A percentile compares a stretch with the other conserved stretches of the same genome.
phyloP scores from a whole-genome alignment of 1,140 invertebrate species.

The Diplogasteroides magnus region DNA sequence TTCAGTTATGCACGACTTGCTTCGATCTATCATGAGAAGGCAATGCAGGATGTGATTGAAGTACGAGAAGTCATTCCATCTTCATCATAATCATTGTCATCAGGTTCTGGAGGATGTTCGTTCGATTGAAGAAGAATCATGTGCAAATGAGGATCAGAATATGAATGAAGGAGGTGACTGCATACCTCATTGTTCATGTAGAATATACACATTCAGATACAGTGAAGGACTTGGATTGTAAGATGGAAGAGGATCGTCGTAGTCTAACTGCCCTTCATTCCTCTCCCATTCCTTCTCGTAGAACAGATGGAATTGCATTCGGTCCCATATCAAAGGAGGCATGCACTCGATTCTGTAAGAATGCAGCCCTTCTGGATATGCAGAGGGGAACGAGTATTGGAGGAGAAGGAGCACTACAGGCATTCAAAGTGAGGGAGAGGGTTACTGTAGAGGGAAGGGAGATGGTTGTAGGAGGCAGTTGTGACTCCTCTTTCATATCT shows the following conservation, averaged over 20 bases:
- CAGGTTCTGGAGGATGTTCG: background rate
- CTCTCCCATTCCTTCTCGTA: too few species aligned
- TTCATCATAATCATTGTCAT: too few species aligned
- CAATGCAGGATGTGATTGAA: background rate
- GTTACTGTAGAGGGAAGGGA: background rate
- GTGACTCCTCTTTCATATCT: too few species aligned
- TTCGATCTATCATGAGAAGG: background rate
- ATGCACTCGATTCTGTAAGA: slow-evolving; percentile 26
- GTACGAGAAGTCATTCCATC: too few species aligned
- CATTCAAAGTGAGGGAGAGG: too few species aligned
- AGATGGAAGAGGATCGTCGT: too few species aligned
- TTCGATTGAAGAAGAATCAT: background rate
- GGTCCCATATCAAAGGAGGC: slow-evolving; percentile 9
- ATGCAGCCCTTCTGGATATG: slow-evolving; percentile 12
- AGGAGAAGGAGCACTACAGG: background rate
- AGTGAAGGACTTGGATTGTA: too few species aligned
- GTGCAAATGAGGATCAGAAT: background rate
- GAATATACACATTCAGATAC: too few species aligned
- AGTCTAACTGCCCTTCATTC: too few species aligned
- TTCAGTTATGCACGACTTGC: background rate
- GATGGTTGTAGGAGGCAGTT: background rate
- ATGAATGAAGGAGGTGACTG: background rate
- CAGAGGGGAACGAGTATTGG: slow-evolving; percentile 5
- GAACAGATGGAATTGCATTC: slow-evolving; percentile 1
- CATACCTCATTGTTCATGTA: too few species aligned